Base-by-base conservation (phyloP, 1,140 invertebrate species). In the Solenopsis invicta region DNA sequence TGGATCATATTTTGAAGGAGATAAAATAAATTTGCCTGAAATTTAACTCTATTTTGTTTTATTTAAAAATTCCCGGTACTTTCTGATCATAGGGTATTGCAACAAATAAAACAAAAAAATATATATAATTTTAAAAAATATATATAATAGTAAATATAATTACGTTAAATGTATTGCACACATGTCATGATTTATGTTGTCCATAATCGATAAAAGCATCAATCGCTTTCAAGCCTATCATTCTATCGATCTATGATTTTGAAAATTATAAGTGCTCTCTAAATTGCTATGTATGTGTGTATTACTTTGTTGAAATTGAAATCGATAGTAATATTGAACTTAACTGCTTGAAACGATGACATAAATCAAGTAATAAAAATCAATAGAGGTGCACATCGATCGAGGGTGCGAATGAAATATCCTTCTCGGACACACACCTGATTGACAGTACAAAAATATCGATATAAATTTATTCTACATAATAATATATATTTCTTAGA, bases 351-450 rank as follows among this genome's bases (percentile, higher is more conserved):
- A 13, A 45, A 21, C 8, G 34, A 76, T 76, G 59, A 59, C n/a
- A 34, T 61, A 59, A 59, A 76, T 76, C 74, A 76, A 56, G 54
- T 45, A 76, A 76, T 76, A 59, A 59, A 76, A 76, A 76, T 76
- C 74, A 76, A 59, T 76, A 41, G 48, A 52, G 24, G 24, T 29
- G 61, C 16, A 8, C 8, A 66, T 12, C 64, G 21, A 76, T 59
- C 1, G 74, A 76, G 74, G 37, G 21, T 76, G 54, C 34, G 74
- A 76, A 59, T 61, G 37, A 76, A 59, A 59, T 76, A 59, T 41
- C 21, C 52, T 13, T 61, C n/a, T 16, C 54, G 37, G 54, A 16
- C 54, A 41, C 74, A 76, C 52, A 76, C 72, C 6, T 41, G 54
- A 76, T 76, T 76, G 29, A 29, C n/a, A 59, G 13, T 37, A 54